These are phyloP conservation scores for Electrophaes corylata DNA, from an alignment of 2,888 invertebrate genomes.

Conservation along the genomic window DNA sequence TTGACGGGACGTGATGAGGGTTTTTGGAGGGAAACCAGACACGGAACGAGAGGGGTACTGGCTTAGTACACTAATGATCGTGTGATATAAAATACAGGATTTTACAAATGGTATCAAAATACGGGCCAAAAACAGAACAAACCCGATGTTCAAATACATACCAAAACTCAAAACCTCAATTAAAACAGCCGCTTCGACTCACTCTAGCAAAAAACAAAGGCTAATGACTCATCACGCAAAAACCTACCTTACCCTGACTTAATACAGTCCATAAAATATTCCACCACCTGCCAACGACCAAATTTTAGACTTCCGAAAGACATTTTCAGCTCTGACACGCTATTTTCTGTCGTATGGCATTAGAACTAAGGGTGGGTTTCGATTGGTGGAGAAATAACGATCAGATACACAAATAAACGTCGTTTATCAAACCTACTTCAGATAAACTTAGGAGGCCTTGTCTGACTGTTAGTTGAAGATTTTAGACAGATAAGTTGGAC, in stretches of 20 bases:
- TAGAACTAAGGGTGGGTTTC: constrained; percentile 6
- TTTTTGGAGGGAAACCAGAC: no score
- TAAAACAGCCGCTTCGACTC: neutral
- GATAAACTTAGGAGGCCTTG: neutral
- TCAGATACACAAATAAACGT: constrained; percentile 29
- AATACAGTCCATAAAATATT: neutral
- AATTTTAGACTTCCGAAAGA: constrained; percentile 16
- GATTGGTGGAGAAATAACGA: constrained; percentile 3
- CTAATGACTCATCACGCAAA: neutral
- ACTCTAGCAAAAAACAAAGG: constrained; percentile 11
- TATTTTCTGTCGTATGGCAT: constrained; percentile 4
- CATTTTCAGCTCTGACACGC: neutral
- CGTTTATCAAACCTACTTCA: constrained; percentile 28
- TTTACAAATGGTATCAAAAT: no score
- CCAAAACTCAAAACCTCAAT: constrained; percentile 7
- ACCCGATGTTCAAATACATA: constrained; percentile 1
- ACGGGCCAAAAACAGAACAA: neutral
- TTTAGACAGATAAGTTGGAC: neutral
- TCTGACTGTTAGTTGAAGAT: constrained; percentile 18
- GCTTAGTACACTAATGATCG: no score
- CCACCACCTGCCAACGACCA: constrained; percentile 4
- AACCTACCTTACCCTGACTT: neutral
- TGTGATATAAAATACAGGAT: no score
- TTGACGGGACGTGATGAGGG: no score
- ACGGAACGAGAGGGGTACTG: no score